Evolutionary conservation across 2,797 vertebrate species (phyloP), one percentile per base, ranked within the genome.

Genomic region (Emys orbicularis): DNA sequence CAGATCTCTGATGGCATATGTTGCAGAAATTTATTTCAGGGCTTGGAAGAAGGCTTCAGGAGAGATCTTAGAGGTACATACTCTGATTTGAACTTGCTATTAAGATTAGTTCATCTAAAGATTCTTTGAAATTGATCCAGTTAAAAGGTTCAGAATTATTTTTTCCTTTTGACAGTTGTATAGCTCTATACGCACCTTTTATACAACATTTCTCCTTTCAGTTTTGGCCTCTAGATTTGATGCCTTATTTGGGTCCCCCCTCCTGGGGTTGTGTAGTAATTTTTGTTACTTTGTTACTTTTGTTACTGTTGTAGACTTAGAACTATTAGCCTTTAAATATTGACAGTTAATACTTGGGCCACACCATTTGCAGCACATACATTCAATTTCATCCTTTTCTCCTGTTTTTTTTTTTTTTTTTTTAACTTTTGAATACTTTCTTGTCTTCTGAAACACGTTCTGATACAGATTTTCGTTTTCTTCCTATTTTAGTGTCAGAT

Each of bases 21-120:
- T 99, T 79, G 98, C 98, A 21, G 99, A 99, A 97, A 97, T 99
- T 97, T 99, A 99, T 97, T 99, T 99, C 98, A 98, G 99, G 98
- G 99, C 99, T 10, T 99, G 99, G 99, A 99, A 99, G 95, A 99
- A 99, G 95, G 98, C 99, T 5, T 98, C 98, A 21, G 99, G 98
- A 53, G 98, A 98, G 80, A 98, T 98, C 94, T 79, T 98, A 95
- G 98, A 99, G 98, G 98, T 99, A 98, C 94, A 88, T 80, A 11
- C 19, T 79, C 0, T 59, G 31, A n/a, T 92, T 90, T 80, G 88
- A 83, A 72, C 80, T 93, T 95, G 18, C 41, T 74, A 16, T 93
- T 77, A n/a, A 82, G 83, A 87, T 96, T 95, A 50, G 47, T 29
- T 87, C 53, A 29, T 79, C 83, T 74, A 83, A 44, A 83, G 56